Evolutionary conservation across 1,140 invertebrate genomes (phyloP), one percentile per base, ranked within the genome.

Genomic region (Protaetia brevitarsis): DNA sequence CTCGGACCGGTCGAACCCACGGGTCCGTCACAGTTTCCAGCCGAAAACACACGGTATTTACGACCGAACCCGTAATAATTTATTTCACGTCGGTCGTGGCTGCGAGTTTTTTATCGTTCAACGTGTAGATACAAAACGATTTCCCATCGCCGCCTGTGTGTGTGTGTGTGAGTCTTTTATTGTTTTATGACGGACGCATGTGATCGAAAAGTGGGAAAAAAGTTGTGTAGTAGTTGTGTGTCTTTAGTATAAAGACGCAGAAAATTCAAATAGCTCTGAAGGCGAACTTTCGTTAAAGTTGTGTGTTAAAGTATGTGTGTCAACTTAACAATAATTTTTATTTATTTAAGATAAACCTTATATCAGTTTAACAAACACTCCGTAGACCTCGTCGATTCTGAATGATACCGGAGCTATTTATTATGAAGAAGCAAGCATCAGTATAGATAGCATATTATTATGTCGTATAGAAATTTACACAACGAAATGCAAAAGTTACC

Each of bases 141-240:
- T 68, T 66, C 68, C 68, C 58, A 56, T n/a, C n/a, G n/a, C n/a
- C n/a, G n/a, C n/a, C n/a, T n/a, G n/a, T n/a, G n/a, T n/a, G n/a
- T n/a, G n/a, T n/a, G n/a, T n/a, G n/a, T n/a, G n/a, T n/a, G n/a
- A n/a, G 26, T 66, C 30, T 66, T 70, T 68, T 72, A 69, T 72
- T 67, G 70, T 68, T 71, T 69, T 69, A 69, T 63, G 68, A 69
- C 68, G 68, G 72, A 71, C 69, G 72, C 58, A 41, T 58, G 21
- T 23, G 41, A 51, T 51, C 3, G 13, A 8, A 37, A 51, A 51
- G 19, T 16, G 19, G 10, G 26, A 51, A 51, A 10, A 21, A 23
- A 23, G 11, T 2, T 8, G 19, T 11, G 2, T 23, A 3, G 0
- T n/a, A n/a, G n/a, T n/a, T n/a, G n/a, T n/a, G n/a, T 10, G 31